Conservation (phyloP, 1,140 invertebrate genomes). For the Chionoecetes opilio region DNA sequence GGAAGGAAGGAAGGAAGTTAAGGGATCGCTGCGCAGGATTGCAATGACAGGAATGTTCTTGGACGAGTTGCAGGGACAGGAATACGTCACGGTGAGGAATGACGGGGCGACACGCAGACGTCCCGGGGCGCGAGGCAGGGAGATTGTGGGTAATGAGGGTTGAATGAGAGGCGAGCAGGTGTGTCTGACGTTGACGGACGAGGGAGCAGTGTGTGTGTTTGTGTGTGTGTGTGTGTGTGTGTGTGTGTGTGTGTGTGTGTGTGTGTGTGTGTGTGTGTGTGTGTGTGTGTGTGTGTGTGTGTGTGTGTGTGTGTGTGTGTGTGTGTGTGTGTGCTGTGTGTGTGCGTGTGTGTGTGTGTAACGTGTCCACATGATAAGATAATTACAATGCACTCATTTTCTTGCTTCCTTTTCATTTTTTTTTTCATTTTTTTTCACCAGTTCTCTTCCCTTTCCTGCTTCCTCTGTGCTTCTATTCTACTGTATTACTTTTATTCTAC, state of each 20-base stretch:
- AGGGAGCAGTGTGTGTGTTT: background rate
- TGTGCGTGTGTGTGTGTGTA: background rate
- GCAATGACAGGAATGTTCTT: background rate
- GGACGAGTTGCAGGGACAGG: background rate
- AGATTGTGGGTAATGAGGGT: conserved; percentile 17
- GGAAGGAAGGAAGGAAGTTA: background rate
- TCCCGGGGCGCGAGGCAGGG: background rate
- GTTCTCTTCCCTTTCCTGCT: background rate
- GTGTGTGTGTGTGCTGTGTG: no score
- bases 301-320: no score
- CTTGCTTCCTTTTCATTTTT: background rate
- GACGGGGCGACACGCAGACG: background rate
- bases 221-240: no score
- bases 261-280: no score
- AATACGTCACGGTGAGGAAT: background rate
- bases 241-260: no score
- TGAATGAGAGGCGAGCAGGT: conserved; percentile 1
- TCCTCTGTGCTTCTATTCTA: background rate
- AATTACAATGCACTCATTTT: background rate
- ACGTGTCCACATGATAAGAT: no score
- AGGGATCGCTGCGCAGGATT: background rate
- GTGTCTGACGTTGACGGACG: background rate
- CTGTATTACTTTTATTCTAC: no score
- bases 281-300: no score
- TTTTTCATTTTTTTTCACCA: no score